These are phyloP conservation scores for Dromococcyx pavoninus DNA, from an alignment of 2,797 vertebrate genomes.

Conservation along the genomic window DNA sequence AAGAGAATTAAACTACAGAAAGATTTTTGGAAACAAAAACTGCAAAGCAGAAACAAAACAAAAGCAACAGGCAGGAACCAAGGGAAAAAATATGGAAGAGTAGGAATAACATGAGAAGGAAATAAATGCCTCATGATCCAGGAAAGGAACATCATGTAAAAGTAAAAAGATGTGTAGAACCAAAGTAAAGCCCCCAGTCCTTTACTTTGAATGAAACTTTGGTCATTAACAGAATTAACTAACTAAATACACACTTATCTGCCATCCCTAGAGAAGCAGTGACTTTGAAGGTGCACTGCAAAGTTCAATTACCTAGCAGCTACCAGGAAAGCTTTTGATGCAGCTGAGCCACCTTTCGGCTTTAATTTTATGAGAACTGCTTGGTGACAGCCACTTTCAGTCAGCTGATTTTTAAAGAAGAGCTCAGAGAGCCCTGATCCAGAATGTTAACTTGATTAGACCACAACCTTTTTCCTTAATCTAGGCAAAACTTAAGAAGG, in stretches of 20 bases:
- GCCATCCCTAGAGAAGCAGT: not conserved
- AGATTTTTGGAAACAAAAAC: not conserved
- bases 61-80: not conserved
- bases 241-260: not conserved
- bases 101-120: not conserved
- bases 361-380: not conserved
- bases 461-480: accelerated
- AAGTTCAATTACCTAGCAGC: not conserved
- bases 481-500: not conserved
- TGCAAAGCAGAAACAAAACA: not conserved
- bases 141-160: not conserved
- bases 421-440: not conserved
- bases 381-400: not conserved
- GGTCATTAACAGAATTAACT: not conserved
- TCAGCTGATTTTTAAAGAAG: not conserved
- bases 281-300: not conserved
- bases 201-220: not conserved
- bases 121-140: not conserved
- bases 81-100: accelerated
- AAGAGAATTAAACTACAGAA: not conserved
- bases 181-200: not conserved
- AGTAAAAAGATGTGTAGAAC: not conserved
- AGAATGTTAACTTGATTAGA: accelerated
- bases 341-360: not conserved
- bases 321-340: not conserved